phyloP scores from a whole-genome alignment of 2,888 invertebrate genomes.

The Drosophila helvetica region DNA sequence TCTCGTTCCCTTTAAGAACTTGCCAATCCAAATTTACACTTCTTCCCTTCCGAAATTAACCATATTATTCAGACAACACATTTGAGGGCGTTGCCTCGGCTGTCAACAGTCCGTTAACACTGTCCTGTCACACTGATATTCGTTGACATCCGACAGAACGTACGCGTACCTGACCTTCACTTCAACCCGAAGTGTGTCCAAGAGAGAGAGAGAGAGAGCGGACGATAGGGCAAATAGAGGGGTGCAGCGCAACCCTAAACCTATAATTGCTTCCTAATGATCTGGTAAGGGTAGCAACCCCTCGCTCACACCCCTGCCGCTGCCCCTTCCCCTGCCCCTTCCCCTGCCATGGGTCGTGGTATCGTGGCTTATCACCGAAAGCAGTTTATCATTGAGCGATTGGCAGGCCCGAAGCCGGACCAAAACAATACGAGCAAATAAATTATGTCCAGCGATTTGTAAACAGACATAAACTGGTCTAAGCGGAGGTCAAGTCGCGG shows the following conservation, averaged over 20 bases:
- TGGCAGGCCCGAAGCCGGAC: constrained; percentile 53
- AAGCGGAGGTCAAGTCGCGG: constrained; percentile 45
- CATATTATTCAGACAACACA: constrained; percentile 65
- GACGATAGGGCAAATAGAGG: constrained; percentile 41
- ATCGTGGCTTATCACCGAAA: constrained; percentile 52
- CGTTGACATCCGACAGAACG: constrained; percentile 60
- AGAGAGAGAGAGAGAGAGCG: constrained; percentile 6
- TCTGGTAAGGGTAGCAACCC: constrained; percentile 42
- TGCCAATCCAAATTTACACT: constrained; percentile 3
- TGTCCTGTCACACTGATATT: constrained; percentile 58
- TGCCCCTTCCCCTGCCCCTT: background rate
- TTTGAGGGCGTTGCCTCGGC: constrained; percentile 67
- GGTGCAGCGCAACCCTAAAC: constrained; percentile 57
- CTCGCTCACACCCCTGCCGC: constrained; percentile 14
- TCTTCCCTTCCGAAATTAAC: constrained; percentile 56
- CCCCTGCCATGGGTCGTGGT: background rate
- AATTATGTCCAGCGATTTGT: constrained; percentile 75
- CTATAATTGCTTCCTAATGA: constrained; percentile 73
- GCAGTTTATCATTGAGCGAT: constrained; percentile 75
- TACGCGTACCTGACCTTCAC: constrained; percentile 71
- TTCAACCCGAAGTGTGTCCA: constrained; percentile 14
- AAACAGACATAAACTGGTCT: constrained; percentile 59
- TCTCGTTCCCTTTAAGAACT: constrained; percentile 9
- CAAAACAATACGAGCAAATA: constrained; percentile 67
- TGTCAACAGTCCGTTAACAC: constrained; percentile 59